These are phyloP conservation scores for Catagonus wagneri DNA, from an alignment of 2,113 vertebrate genomes.

Conservation along the genomic window DNA sequence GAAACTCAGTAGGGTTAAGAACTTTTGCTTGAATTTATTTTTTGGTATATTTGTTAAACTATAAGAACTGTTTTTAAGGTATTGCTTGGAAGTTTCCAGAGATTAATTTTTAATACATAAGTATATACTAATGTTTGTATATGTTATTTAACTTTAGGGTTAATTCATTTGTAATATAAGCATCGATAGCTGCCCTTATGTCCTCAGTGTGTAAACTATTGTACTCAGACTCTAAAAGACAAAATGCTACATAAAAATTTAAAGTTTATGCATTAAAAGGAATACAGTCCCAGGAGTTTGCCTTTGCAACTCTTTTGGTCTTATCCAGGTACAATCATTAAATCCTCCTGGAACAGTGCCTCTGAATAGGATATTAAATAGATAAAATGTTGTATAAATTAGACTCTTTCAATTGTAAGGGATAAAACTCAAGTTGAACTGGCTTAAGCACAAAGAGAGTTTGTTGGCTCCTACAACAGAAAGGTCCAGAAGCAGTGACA, in stretches of 20 bases:
- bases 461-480: neutral
- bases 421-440: neutral
- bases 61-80: neutral
- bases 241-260: neutral
- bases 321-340: conserved; percentile 12
- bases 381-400: neutral
- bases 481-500: neutral
- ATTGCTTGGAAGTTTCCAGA: neutral
- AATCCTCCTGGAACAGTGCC: neutral
- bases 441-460: neutral
- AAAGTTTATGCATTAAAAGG: neutral
- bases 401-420: neutral
- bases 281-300: neutral
- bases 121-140: neutral
- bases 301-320: neutral
- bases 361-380: neutral
- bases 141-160: neutral
- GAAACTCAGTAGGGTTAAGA: neutral
- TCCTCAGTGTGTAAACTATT: neutral
- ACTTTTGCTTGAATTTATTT: neutral
- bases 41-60: conserved; percentile 32
- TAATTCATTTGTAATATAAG: conserved; percentile 18
- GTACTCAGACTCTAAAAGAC: neutral
- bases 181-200: neutral
- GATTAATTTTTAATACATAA: neutral